Base-by-base conservation (phyloP, 2,797 vertebrate genomes). In the Centroberyx gerrardi region DNA sequence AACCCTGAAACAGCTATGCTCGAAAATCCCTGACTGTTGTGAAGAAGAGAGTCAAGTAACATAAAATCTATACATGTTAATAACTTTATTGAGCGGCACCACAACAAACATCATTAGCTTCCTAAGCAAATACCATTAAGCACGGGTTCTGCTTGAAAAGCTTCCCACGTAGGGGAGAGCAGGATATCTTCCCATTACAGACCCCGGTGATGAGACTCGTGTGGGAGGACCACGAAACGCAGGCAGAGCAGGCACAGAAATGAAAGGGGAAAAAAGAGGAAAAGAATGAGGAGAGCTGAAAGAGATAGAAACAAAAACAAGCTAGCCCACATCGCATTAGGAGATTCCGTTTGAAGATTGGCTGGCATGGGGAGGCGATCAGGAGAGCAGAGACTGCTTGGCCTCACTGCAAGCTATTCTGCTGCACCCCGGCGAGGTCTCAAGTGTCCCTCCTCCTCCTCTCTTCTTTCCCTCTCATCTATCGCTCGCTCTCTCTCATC, bases 331-430 rank as follows among this genome's bases (percentile, higher is more conserved):
- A 62, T 56, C 51, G 74, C 80, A 84, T 87, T 80, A 78, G 73
- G 83, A 87, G 82, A 92, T 91, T 91, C 88, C 2, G 77, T 92
- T 93, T 91, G 87, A 93, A 90, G 87, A 82, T 80, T 58, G 72
- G 62, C 76, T 80, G 79, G 76, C 67, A 75, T 68, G 64, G 64
- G 78, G 88, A 90, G 74, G 86, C 86, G 88, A 90, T 92, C 87
- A 82, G 83, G 74, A 82, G 81, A 84, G 82, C 74, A 66, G 71
- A 68, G 80, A 65, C 66, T 68, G 70, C 81, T 83, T 75, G 85
- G 86, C 75, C 82, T 84, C 78, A 36, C 69, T 80, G 72, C 33
- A 17, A 78, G 86, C 74, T 81, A 74, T 84, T 84, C 84, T 78
- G 77, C 83, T 68, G 80, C 67, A 59, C 62, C 46, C 22, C 10